A percentile compares a stretch with the other conserved stretches of the same genome.
Evolutionary conservation across 92 coral and sea anemone species (phyloP).

Genomic region (Porites lobata): DNA sequence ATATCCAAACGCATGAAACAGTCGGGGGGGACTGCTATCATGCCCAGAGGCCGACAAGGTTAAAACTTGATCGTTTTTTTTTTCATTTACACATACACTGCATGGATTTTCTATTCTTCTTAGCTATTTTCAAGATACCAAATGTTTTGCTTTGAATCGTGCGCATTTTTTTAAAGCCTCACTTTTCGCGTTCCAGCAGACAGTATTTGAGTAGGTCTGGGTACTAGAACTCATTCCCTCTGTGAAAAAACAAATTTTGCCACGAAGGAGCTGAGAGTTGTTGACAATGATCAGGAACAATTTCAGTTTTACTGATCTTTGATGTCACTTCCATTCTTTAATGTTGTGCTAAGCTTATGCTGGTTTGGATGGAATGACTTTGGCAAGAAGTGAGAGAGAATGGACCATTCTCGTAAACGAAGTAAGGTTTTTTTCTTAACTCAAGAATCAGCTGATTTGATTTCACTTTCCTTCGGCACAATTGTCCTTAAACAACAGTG

Average conservation of each 20-base stretch:
- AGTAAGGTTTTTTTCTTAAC: slow-evolving; percentile 67
- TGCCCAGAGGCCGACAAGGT: too few species aligned
- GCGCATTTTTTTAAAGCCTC: too few species aligned
- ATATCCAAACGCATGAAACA: too few species aligned
- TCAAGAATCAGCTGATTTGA: neutral
- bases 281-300: neutral
- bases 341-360: neutral
- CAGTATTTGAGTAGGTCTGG: neutral
- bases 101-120: too few species aligned
- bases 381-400: slow-evolving; percentile 96
- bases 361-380: slow-evolving; percentile 75
- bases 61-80: too few species aligned
- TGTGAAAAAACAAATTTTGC: slow-evolving; percentile 34
- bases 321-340: neutral
- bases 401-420: slow-evolving; percentile 95
- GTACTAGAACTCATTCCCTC: slow-evolving; percentile 39
- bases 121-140: too few species aligned
- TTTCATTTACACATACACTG: too few species aligned
- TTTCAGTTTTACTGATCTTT: slow-evolving; percentile 4
- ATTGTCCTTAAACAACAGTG: neutral
- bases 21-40: too few species aligned
- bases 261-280: slow-evolving; percentile 5
- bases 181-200: too few species aligned
- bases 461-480: slow-evolving; percentile 1
- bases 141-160: too few species aligned